phyloP scores from a whole-genome alignment of 2,797 vertebrate genomes.

The Champsocephalus gunnari region DNA sequence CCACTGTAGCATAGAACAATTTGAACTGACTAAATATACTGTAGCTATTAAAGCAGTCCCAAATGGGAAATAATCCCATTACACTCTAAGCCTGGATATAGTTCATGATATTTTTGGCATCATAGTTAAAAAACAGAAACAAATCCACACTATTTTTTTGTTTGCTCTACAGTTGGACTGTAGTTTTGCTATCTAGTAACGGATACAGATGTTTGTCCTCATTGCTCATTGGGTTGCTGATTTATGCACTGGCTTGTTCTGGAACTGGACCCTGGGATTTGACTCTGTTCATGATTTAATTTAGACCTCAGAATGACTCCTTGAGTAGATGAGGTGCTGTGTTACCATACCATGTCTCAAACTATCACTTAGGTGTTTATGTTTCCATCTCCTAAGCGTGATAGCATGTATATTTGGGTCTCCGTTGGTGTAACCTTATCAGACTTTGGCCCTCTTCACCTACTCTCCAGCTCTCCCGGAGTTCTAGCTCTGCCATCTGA shows the following conservation, averaged over 20 bases:
- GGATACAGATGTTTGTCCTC: background rate
- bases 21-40: background rate
- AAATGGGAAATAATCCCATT: slow-evolving; percentile 4
- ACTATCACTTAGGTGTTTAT: slow-evolving; percentile 1
- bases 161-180: background rate
- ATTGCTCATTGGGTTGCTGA: background rate
- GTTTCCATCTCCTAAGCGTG: background rate
- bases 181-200: slow-evolving; percentile 19
- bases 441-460: background rate
- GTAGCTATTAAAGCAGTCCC: background rate
- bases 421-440: background rate
- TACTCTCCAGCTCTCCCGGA: background rate
- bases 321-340: background rate
- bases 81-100: background rate
- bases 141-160: slow-evolving; percentile 37
- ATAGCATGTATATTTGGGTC: slow-evolving; percentile 21
- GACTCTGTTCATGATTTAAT: background rate
- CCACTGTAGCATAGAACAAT: background rate
- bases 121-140: slow-evolving; percentile 30
- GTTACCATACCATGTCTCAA: background rate
- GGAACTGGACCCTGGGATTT: background rate
- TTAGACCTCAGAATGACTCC: background rate
- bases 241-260: background rate
- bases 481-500: slow-evolving; percentile 1
- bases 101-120: slow-evolving; percentile 10